phyloP scores from a whole-genome alignment of 2,113 vertebrate genomes.

The Campylorhamphus procurvoides region DNA sequence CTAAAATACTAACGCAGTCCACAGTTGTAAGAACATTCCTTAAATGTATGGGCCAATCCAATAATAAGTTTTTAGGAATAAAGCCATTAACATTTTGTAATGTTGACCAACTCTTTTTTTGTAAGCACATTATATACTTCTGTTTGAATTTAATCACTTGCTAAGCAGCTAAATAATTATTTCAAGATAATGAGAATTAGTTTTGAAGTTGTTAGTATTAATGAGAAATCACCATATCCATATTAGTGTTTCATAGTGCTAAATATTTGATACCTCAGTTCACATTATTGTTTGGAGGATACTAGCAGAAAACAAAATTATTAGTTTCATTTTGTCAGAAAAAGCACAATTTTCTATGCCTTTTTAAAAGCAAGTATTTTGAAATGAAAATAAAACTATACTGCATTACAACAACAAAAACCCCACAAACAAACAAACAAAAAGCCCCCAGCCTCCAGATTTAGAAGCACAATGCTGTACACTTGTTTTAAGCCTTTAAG shows the following conservation, averaged over 20 bases:
- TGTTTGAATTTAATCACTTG: constrained; percentile 71
- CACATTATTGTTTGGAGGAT: constrained; percentile 45
- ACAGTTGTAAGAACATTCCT: background rate
- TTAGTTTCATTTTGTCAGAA: constrained; percentile 64
- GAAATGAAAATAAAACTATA: constrained; percentile 36
- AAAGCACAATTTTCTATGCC: background rate
- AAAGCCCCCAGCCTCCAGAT: background rate
- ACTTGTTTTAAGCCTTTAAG: background rate
- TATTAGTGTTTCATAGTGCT: constrained; percentile 57
- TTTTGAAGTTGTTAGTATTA: constrained; percentile 70
- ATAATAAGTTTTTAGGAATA: constrained; percentile 59
- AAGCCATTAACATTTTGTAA: constrained; percentile 64
- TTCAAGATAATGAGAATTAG: constrained; percentile 71
- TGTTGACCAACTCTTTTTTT: constrained; percentile 44
- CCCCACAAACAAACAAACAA: no score
- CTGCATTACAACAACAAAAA: background rate
- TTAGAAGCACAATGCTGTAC: background rate
- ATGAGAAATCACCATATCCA: constrained; percentile 70
- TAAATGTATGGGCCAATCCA: constrained; percentile 10
- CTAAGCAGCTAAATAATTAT: constrained; percentile 75
- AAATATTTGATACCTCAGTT: constrained; percentile 69
- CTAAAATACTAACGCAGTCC: background rate
- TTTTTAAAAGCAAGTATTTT: constrained; percentile 42
- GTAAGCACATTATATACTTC: constrained; percentile 58
- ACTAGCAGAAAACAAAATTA: constrained; percentile 46